Conservation (phyloP, 1,140 invertebrate genomes). For the Lepeophtheirus salmonis region DNA sequence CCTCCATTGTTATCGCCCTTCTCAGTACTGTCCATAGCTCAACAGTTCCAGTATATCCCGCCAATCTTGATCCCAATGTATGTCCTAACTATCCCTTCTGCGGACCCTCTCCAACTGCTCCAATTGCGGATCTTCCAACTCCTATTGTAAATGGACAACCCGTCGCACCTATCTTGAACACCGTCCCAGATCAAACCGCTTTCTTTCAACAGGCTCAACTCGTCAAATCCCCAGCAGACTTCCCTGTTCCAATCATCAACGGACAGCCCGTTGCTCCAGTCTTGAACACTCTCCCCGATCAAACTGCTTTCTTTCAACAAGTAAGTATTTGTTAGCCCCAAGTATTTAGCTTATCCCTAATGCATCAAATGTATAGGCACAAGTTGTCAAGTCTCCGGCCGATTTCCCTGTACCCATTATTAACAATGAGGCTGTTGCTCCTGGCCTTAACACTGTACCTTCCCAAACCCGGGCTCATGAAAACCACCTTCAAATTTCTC, state of each 20-base stretch:
- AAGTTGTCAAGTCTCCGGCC: slow-evolving; percentile 4
- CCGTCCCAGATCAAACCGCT: slow-evolving; percentile 1
- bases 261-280: background rate
- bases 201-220: slow-evolving; percentile 12
- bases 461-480: slow-evolving; percentile 8
- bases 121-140: background rate
- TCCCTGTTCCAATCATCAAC: slow-evolving; percentile 8
- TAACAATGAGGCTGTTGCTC: slow-evolving; percentile 8
- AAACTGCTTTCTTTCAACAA: background rate
- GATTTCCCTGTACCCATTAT: slow-evolving; percentile 12
- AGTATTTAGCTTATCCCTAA: background rate
- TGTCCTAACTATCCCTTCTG: background rate
- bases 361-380: background rate
- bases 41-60: background rate
- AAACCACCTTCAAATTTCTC: slow-evolving; percentile 8
- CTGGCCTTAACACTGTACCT: slow-evolving; percentile 5
- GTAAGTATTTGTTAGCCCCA: background rate
- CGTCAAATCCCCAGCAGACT: slow-evolving; percentile 8
- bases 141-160: background rate
- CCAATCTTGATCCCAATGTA: background rate
- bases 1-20: background rate
- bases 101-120: background rate
- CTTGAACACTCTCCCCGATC: background rate
- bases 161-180: background rate
- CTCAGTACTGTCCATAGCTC: background rate